Conservation (phyloP, 2,797 vertebrate species). For the Hoplostethus mediterraneus region DNA sequence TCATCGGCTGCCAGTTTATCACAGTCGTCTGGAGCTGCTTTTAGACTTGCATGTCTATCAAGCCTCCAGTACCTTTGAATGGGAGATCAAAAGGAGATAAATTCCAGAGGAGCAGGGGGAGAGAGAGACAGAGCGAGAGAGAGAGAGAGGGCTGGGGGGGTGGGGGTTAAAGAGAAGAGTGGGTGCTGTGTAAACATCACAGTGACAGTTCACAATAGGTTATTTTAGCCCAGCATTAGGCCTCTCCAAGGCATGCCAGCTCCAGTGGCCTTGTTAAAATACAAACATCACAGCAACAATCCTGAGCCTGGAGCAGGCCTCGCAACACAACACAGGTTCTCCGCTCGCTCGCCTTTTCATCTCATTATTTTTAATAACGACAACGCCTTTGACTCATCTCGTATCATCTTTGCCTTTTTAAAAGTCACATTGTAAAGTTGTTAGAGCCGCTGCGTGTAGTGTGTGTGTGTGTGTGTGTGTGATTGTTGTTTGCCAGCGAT, state of each 20-base stretch:
- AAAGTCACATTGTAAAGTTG: constrained; percentile 21
- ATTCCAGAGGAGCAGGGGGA: constrained; percentile 82
- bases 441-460: constrained; percentile 12
- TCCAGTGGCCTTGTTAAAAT: constrained; percentile 83
- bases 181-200: constrained; percentile 91
- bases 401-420: constrained; percentile 29
- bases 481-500: constrained; percentile 31
- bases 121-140: constrained; percentile 64
- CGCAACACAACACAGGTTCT: constrained; percentile 55
- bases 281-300: constrained; percentile 82
- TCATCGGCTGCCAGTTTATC: constrained; percentile 92
- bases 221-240: constrained; percentile 89
- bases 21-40: constrained; percentile 89
- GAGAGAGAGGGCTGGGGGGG: constrained; percentile 66
- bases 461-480: constrained; percentile 35
- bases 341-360: constrained; percentile 66
- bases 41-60: constrained; percentile 91
- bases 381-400: constrained; percentile 43
- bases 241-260: constrained; percentile 88
- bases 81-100: constrained; percentile 94
- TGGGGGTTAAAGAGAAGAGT: constrained; percentile 83
- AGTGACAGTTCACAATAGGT: constrained; percentile 90
- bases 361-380: constrained; percentile 55
- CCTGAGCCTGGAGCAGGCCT: constrained; percentile 70
- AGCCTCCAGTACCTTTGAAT: constrained; percentile 91